Conservation (phyloP, 1,140 invertebrate genomes). For the Theocolax elegans region DNA sequence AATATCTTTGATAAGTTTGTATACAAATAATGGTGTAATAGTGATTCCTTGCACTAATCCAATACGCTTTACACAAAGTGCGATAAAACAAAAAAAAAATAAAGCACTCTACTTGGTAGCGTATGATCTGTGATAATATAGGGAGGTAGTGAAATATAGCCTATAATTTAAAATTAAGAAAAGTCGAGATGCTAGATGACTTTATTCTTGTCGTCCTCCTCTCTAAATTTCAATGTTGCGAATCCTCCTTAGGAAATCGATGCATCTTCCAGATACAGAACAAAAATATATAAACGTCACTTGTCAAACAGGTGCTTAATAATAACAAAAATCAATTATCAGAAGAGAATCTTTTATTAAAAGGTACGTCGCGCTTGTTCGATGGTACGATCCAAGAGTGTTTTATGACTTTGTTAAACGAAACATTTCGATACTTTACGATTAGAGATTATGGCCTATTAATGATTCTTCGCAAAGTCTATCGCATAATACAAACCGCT, state of each 20-base stretch:
- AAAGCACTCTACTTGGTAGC: conserved; percentile 4
- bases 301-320: no score
- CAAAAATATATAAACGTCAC: background rate
- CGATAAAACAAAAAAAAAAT: background rate
- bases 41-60: background rate
- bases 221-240: background rate
- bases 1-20: background rate
- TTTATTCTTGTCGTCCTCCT: background rate
- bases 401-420: conserved; percentile 58
- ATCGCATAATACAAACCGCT: conserved; percentile 48
- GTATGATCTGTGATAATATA: conserved; percentile 40
- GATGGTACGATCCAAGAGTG: conserved; percentile 12
- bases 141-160: conserved; percentile 30
- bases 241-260: conserved; percentile 17
- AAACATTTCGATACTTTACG: conserved; percentile 58
- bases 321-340: no score
- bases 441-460: conserved; percentile 61
- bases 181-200: background rate
- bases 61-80: background rate
- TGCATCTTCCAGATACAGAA: background rate
- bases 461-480: conserved; percentile 60
- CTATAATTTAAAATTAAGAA: conserved; percentile 7
- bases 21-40: no score
- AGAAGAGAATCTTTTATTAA: no score
- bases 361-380: background rate